Evolutionary conservation across 1,140 invertebrate genomes (phyloP).

Genomic region (Lutraria rhynchaena): DNA sequence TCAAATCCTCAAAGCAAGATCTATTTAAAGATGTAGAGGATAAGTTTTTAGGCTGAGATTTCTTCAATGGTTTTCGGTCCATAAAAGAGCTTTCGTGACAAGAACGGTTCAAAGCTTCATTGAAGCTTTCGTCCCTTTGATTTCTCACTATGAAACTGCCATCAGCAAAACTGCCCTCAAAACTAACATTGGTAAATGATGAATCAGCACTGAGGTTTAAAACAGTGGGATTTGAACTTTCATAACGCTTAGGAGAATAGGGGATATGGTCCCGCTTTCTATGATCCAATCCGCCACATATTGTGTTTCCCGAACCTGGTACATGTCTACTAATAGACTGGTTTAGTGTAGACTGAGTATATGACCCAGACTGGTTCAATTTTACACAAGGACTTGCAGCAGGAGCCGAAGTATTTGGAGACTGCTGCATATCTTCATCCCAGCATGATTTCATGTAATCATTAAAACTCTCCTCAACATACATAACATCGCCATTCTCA

Average conservation of each 20-base stretch:
- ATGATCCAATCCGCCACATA: too few species aligned
- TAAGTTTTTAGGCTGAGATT: not conserved
- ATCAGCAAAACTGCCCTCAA: conserved; percentile 54
- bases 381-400: conserved; percentile 11
- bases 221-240: not conserved
- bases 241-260: too few species aligned
- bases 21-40: not conserved
- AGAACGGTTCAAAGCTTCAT: not conserved
- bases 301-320: too few species aligned
- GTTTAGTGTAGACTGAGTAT: too few species aligned
- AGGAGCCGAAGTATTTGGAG: conserved; percentile 5
- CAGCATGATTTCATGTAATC: not conserved
- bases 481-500: conserved; percentile 61
- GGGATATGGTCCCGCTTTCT: too few species aligned
- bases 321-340: too few species aligned
- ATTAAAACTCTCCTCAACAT: conserved; percentile 26
- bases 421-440: conserved; percentile 5
- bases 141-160: conserved; percentile 16
- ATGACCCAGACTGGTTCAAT: not conserved
- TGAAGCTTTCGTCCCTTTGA: not conserved
- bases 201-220: conserved; percentile 36
- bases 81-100: not conserved
- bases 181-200: conserved; percentile 53
- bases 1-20: not conserved
- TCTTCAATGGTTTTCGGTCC: not conserved